Base-by-base conservation (phyloP, 2,888 invertebrate genomes). In the Netelia inedita region DNA sequence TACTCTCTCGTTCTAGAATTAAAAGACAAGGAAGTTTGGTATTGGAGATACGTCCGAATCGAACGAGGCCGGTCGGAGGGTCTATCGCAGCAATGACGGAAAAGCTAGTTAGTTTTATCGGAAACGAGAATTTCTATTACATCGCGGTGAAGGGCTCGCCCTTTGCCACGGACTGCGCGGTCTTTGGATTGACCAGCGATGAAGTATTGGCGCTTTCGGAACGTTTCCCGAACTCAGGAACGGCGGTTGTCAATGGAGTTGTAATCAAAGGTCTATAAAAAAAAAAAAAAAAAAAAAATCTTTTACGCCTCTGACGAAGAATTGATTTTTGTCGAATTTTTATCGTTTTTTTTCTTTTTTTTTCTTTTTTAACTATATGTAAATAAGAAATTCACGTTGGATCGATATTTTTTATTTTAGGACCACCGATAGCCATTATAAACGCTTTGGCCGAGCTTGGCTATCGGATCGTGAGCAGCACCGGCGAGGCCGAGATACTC, bases 121-220 rank as follows among this genome's bases (percentile, higher is more conserved):
- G 93, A 79, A 92, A 88, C 82, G 96, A 96, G 87, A 95, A 95
- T 88, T 96, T 95, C 92, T 95, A 96, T 84, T 98, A 98, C 93
- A 95, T 97, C 89, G 97, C 96, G 85, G 96, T 97, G 68, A 97
- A 97, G 94, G 97, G 96, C 53, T 97, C 97, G 3, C 94, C 97
- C 82, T 96, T 97, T 94, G 96, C 97, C 86, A 94, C 94, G 86
- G 97, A 97, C 91, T 96, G 96, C 93, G 95, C 96, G 85, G 96
- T 96, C 50, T 98, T 97, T 94, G 98, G 97, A 79, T 94, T 97
- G 87, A 96, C 95, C 90, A 94, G 95, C 73, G 96, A 96, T 85
- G 98, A 97, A 94, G 94, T 95, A 66, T 95, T 95, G 90, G 97
- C 97, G 1, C 92, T 98, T 65, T 94, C 95, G 43, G 96, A 96